Evolutionary conservation across 2,888 invertebrate species (phyloP), one percentile per base, ranked within the genome.

Genomic region (Empis stercorea): DNA sequence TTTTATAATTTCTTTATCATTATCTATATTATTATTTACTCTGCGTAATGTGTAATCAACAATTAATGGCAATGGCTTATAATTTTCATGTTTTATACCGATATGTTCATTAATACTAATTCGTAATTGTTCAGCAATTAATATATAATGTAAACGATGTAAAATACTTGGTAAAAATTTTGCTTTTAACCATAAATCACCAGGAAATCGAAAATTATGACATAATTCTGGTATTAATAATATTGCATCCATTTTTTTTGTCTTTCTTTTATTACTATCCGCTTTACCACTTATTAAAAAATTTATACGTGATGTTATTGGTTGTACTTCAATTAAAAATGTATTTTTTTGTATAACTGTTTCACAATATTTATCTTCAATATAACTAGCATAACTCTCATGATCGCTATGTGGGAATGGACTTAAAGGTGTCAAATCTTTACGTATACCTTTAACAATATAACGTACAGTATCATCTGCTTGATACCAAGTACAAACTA

Each of bases 151-250:
- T 0, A 68, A 27, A 62, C 96, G 79, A 61, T 91, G 87, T 30
- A 96, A 61, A 48, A 94, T 77, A 16, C 87, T 83, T 0, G 97
- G 96, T 48, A 99, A 61, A 46, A 86, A 76, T 2, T 80, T 78
- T 0, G 87, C 83, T 66, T 95, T 92, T 17, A 86, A 73, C 88
- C 93, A 95, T 50, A 93, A 71, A 11, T 81, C 71, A 15, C 81
- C 76, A 0, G 87, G 84, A 61, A 78, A 86, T 1, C 74, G 72
- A 52, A 80, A 80, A 58, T 76, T 79, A 23, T 80, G 76, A 61
- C 92, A 88, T 52, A 93, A 73, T 68, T 99, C 97, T 0, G 96
- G 93, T 11, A 96, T 76, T 40, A 96, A 75, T 48, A 83, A 75
- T 55, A 87, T 81, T 1, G 50, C 65, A 60, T 54, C 78, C 2